Conservation (phyloP, 2,113 vertebrate species). For the Tachysurus vachellii region DNA sequence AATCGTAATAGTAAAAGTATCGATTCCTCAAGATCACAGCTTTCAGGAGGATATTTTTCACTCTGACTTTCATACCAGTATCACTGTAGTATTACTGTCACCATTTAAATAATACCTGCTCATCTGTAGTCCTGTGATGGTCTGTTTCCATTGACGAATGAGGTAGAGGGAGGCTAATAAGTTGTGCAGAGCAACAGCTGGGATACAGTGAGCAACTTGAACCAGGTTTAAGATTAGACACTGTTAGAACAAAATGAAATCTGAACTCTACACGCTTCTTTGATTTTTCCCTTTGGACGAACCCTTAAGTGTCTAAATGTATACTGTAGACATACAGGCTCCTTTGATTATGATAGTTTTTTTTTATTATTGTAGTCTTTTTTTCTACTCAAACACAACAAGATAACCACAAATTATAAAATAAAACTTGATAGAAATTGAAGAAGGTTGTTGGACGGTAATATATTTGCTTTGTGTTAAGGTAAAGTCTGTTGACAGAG, state of each 20-base stretch:
- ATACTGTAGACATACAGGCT: not conserved
- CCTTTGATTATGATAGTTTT: not conserved
- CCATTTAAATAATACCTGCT: not conserved
- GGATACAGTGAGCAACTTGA: not conserved
- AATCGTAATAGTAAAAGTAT: not conserved
- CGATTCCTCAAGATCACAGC: not conserved
- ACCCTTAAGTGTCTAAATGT: not conserved
- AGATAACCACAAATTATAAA: not conserved
- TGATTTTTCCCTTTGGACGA: not conserved
- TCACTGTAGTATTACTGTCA: not conserved
- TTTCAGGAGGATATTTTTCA: not conserved
- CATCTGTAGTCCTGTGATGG: not conserved
- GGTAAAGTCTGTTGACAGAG: not conserved
- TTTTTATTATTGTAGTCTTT: not conserved
- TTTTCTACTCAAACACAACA: not conserved
- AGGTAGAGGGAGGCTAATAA: not conserved
- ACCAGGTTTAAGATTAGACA: not conserved
- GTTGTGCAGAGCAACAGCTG: not conserved
- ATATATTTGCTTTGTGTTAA: not conserved
- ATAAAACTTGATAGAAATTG: not conserved
- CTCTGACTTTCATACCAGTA: not conserved
- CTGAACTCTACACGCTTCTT: not conserved
- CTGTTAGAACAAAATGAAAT: not conserved
- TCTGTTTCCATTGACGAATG: not conserved
- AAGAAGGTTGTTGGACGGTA: not conserved